Conservation (phyloP, 37 sponge, comb jelly and placozoan species). For the Geodia barretti region DNA sequence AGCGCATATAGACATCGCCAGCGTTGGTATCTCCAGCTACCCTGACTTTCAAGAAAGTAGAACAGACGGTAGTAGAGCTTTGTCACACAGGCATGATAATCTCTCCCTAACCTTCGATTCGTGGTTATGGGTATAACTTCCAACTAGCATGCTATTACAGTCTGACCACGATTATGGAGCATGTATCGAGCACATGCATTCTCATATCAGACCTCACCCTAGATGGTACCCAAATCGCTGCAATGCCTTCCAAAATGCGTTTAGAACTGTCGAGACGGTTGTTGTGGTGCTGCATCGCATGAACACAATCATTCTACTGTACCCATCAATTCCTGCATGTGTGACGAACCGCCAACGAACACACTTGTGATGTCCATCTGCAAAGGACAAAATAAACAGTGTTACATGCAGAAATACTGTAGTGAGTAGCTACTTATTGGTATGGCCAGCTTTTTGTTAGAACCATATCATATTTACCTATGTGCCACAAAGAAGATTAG, state of each 20-base stretch:
- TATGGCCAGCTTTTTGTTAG: no score
- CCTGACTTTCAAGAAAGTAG: slow-evolving; percentile 42
- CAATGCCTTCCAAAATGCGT: neutral
- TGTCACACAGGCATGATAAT: slow-evolving; percentile 33
- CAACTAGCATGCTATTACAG: slow-evolving; percentile 25
- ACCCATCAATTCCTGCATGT: slow-evolving; percentile 28
- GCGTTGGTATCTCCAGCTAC: slow-evolving; percentile 16
- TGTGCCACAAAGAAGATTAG: slow-evolving; percentile 81
- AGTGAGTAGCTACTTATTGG: no score
- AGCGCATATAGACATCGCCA: slow-evolving; percentile 39
- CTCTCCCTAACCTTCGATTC: slow-evolving; percentile 36
- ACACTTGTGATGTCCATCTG: slow-evolving; percentile 32
- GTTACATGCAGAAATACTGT: neutral
- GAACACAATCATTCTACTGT: slow-evolving; percentile 15
- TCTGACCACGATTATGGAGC: slow-evolving; percentile 22
- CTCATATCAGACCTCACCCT: slow-evolving; percentile 30
- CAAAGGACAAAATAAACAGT: no score
- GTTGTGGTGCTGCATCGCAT: slow-evolving; percentile 19
- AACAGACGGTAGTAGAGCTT: slow-evolving; percentile 38
- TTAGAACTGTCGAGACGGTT: slow-evolving; percentile 5
- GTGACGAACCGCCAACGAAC: slow-evolving; percentile 35
- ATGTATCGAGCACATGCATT: slow-evolving; percentile 39
- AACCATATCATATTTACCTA: slow-evolving; percentile 29
- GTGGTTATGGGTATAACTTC: slow-evolving; percentile 36
- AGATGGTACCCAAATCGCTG: slow-evolving; percentile 22